phyloP scores from a whole-genome alignment of 2,797 vertebrate species.

The Borostomias antarcticus region DNA sequence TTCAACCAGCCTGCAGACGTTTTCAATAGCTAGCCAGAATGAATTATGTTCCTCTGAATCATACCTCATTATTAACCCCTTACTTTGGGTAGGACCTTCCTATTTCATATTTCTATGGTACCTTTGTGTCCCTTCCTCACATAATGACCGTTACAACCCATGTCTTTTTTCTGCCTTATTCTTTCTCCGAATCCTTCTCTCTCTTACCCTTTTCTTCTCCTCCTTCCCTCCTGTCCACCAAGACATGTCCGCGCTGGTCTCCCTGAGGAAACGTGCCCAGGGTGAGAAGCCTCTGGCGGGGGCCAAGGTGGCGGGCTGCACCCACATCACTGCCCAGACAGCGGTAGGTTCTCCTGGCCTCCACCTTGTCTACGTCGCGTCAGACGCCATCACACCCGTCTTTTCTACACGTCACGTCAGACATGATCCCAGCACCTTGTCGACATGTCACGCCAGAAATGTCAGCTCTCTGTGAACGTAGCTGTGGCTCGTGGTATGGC shows the following conservation, averaged over 20 bases:
- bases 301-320: conserved; percentile 97
- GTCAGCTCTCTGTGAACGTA: no score
- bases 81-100: neutral
- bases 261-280: conserved; percentile 96
- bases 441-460: no score
- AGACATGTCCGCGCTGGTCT: conserved; percentile 99
- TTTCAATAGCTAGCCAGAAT: neutral
- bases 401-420: no score
- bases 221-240: neutral
- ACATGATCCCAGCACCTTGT: no score
- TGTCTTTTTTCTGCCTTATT: neutral
- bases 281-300: conserved; percentile 97
- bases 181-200: conserved; percentile 14
- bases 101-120: neutral
- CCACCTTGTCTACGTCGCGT: no score
- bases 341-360: conserved; percentile 84
- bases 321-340: conserved; percentile 98
- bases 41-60: neutral
- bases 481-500: no score
- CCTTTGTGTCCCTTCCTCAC: neutral
- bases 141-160: conserved; percentile 1
- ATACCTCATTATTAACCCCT: conserved; percentile 14
- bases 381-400: no score
- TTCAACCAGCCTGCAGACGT: conserved; percentile 26
- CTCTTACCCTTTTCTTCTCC: neutral